Evolutionary conservation across 2,113 vertebrate genomes (phyloP), one percentile per base, ranked within the genome.

Genomic region (Limnothrissa miodon): DNA sequence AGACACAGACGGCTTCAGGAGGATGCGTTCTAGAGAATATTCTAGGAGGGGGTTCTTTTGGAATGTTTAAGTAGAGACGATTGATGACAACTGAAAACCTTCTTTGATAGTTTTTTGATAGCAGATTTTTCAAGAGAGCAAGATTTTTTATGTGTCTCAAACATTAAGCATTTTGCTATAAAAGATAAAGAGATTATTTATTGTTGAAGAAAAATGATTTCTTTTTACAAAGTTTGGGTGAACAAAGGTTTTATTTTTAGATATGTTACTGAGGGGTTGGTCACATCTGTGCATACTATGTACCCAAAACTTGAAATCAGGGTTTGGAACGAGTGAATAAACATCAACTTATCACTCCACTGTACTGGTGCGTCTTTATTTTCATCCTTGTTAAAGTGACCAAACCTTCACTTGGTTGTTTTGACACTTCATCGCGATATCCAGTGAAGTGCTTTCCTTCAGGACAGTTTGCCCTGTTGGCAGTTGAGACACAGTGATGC

Each of bases 1-100:
- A 89, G 86, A 86, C 74, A 9, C 11, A 19, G 17, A 15, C 17
- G 11, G 46, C 46, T 25, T 11, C 10, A 15, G 29, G 66, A 36
- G 36, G 1, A 29, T 17, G 4, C 62, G 15, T 29, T 36, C 66
- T 36, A 74, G 66, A 36, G 66, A 39, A 33, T 1, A 0, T 39
- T 29, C 66, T 4, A 74, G 17, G 1, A 15, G 66, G 15, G 25
- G 25, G 17, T 36, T 74, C 0, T 74, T 74, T 74, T 74, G 66
- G 36, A 74, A 39, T 17, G 29, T 19, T 74, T 56, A n/a, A n/a
- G n/a, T n/a, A n/a, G n/a, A n/a, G n/a, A n/a, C n/a, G n/a, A n/a
- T n/a, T n/a, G n/a, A n/a, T n/a, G n/a, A n/a, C n/a, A n/a, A n/a
- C n/a, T n/a, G n/a, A n/a, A n/a, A n/a, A n/a, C n/a, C n/a, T n/a